Evolutionary conservation across 2,888 invertebrate genomes (phyloP), one percentile per base, ranked within the genome.

Genomic region (Aphidius colemani): DNA sequence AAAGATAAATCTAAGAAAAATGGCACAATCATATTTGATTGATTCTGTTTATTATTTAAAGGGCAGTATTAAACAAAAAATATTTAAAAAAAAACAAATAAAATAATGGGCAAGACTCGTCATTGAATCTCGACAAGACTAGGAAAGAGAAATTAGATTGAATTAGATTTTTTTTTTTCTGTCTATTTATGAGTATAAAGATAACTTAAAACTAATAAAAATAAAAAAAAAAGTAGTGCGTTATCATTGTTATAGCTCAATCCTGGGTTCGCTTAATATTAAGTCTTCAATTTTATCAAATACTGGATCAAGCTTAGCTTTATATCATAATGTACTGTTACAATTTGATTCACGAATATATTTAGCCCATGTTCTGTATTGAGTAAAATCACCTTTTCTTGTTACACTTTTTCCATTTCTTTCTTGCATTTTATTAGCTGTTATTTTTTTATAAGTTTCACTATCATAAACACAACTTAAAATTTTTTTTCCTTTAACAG

Each of bases 341-440:
- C 89, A 90, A 30, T 86, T 87, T 0, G 89, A 88, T 74, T 90
- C 89, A 61, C 88, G 84, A 7, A 89, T 86, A 71, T 89, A 90
- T 75, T 90, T 89, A 1, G 90, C 89, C 90, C 90, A 90, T 1
- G 90, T 90, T 69, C 89, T 85, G 70, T 87, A 87, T 0, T 88
- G 85, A 0, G 86, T 86, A 40, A 88, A 74, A 69, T 87, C 87
- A 69, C 88, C 85, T 64, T 83, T 83, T 69, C 88, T 88, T 13
- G 85, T 83, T 70, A 87, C 86, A 30, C 30, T 30, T 30, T 30
- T 30, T 5, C 30, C 30, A 30, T 30, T 30, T 30, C 30, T 30
- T 30, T 30, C 30, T 1, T 87, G 85, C 59, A 86, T 83, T 66
- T 86, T 85, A 44, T 76, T 73, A 30, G 30, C 30, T 64, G 74